These are phyloP conservation scores for Pseudocheirus occidentalis DNA, from an alignment of 2,797 vertebrate genomes.

Conservation along the genomic window DNA sequence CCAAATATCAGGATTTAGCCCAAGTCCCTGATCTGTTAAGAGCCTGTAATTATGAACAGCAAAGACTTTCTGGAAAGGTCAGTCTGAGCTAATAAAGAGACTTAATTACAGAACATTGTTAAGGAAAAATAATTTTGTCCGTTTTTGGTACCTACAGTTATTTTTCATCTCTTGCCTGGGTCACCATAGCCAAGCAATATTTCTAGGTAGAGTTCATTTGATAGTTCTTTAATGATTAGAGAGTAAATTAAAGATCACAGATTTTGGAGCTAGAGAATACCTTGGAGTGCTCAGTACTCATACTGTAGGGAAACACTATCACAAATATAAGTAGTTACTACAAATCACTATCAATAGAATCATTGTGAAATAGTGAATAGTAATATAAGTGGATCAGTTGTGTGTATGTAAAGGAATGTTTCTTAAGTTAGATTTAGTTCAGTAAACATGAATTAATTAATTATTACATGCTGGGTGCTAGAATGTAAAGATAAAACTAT, in stretches of 20 bases:
- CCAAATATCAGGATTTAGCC: background rate
- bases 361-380: background rate
- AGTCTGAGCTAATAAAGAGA: slow-evolving; percentile 9
- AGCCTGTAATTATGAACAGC: slow-evolving; percentile 14
- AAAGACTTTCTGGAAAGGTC: background rate
- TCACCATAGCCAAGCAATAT: slow-evolving; percentile 25
- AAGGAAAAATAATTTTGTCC: background rate
- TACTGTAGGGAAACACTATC: background rate
- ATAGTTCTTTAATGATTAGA: slow-evolving; percentile 37
- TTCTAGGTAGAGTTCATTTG: background rate
- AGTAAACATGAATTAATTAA: background rate
- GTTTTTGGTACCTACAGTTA: background rate
- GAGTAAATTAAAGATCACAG: background rate
- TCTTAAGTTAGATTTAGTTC: background rate
- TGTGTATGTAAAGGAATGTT: background rate
- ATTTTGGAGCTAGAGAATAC: slow-evolving; percentile 8
- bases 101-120: slow-evolving; percentile 36
- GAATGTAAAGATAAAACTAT: background rate
- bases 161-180: slow-evolving; percentile 12
- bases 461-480: background rate
- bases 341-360: background rate
- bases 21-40: background rate
- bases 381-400: background rate
- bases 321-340: background rate
- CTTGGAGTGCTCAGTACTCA: background rate